Evolutionary conservation across 2,888 invertebrate genomes (phyloP).

Genomic region (Megaustenia siamemsis): DNA sequence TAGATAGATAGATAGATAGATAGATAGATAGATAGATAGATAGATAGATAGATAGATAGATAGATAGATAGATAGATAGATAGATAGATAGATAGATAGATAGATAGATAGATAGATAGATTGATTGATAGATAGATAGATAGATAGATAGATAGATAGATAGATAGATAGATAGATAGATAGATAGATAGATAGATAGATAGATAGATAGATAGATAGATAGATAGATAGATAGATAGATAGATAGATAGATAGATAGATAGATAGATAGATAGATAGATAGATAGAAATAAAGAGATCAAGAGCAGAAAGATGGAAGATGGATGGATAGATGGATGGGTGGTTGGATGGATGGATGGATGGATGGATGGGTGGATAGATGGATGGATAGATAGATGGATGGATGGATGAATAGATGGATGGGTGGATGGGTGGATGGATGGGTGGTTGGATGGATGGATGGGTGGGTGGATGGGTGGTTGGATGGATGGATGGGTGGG

Average conservation of each 20-base stretch:
- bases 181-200: conserved; percentile 22
- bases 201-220: conserved; percentile 18
- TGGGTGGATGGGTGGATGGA: too few relatives aligned
- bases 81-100: conserved; percentile 23
- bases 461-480: too few relatives aligned
- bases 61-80: conserved; percentile 39
- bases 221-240: conserved; percentile 26
- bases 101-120: conserved; percentile 32
- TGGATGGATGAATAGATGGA: too few relatives aligned
- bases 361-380: too few relatives aligned
- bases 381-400: too few relatives aligned
- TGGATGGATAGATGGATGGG: too few relatives aligned
- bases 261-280: not conserved
- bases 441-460: too few relatives aligned
- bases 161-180: conserved; percentile 28
- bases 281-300: too few relatives aligned
- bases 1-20: conserved; percentile 31
- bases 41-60: conserved; percentile 37
- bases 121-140: conserved; percentile 32
- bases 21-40: conserved; percentile 38
- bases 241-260: conserved; percentile 1
- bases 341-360: too few relatives aligned
- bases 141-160: conserved; percentile 22
- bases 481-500: too few relatives aligned
- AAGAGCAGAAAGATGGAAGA: too few relatives aligned